Evolutionary conservation across 2,888 invertebrate genomes (phyloP), one percentile per base, ranked within the genome.

Genomic region (Cacoxenus indagator): DNA sequence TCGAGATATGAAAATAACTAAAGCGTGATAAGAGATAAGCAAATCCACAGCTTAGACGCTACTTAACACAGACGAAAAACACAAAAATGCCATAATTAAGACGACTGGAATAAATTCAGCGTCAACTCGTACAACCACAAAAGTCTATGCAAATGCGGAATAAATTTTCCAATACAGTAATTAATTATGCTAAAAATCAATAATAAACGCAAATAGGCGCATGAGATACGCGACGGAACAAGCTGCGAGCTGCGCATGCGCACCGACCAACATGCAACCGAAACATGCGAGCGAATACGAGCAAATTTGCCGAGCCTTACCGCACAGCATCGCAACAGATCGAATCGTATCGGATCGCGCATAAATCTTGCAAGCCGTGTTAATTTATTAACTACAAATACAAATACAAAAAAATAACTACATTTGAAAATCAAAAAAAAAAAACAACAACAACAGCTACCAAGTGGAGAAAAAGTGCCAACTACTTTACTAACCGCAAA

Each of bases 101-200:
- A 46, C 46, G 27, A 48, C 48, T 26, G 37, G 48, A 48, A 64
- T 8, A 37, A 62, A 46, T 9, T 43, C 3, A 62, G 45, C 43
- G 24, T 45, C 11, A 24, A 24, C 43, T 22, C n/a, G 22, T 22
- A 45, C 22, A 45, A 43, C n/a, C 11, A n/a, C 19, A 62, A 43
- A 62, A 62, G 19, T 22, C 19, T 62, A 43, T 43, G 62, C 62
- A 62, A 62, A 62, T 62, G 31, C 37, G 14, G n/a, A 62, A 62
- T 31, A 62, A 45, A 43, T 62, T 62, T 62, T 62, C 61, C 61
- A 62, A 45, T 62, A 45, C 61, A 62, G 45, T 62, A 62, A 62
- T 62, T 62, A 62, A 62, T 62, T 62, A 62, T 62, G 61, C 45
- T 62, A 62, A 62, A 62, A 62, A 62, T 62, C 61, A 62, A 62